Percentiles rank a stretch among this genome's conserved stretches.
Evolutionary conservation across 2,113 vertebrate genomes (phyloP).

Genomic region (Zingel zingel): DNA sequence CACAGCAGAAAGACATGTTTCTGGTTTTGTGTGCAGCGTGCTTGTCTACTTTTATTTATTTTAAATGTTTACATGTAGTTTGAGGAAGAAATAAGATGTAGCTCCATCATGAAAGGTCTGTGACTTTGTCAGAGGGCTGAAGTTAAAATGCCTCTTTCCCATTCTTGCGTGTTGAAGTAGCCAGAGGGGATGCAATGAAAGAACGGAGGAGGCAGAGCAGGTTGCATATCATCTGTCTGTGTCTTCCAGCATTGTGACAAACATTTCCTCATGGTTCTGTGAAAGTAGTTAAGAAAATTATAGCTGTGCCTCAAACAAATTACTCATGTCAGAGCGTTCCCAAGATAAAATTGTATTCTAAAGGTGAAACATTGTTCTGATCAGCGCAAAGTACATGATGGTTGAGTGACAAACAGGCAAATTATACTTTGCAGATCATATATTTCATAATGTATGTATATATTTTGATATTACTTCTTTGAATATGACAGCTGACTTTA

Average conservation of each 20-base stretch:
- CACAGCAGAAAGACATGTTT: neutral
- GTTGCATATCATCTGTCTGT: slow-evolving; percentile 69
- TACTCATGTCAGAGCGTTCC: slow-evolving; percentile 53
- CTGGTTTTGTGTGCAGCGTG: neutral
- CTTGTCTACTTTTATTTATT: slow-evolving; percentile 9
- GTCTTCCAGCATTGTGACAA: slow-evolving; percentile 67
- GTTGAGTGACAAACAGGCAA: neutral
- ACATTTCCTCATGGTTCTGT: slow-evolving; percentile 59
- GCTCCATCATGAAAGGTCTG: slow-evolving; percentile 50
- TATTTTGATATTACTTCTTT: neutral
- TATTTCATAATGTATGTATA: neutral
- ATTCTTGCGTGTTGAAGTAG: slow-evolving; percentile 49
- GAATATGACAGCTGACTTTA: neutral
- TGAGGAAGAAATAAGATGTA: slow-evolving; percentile 32
- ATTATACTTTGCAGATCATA: neutral
- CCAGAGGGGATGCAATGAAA: slow-evolving; percentile 60
- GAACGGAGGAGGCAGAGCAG: slow-evolving; percentile 61
- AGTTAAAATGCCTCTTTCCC: slow-evolving; percentile 60
- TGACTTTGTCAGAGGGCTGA: slow-evolving; percentile 63
- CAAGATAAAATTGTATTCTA: slow-evolving; percentile 47
- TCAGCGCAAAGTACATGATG: slow-evolving; percentile 2
- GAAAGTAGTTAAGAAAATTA: slow-evolving; percentile 71
- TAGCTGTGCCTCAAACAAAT: slow-evolving; percentile 66
- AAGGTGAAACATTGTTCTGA: slow-evolving; percentile 45
- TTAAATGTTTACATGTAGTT: neutral